phyloP scores from a whole-genome alignment of 2,113 vertebrate genomes.

The Datnioides undecimradiatus region DNA sequence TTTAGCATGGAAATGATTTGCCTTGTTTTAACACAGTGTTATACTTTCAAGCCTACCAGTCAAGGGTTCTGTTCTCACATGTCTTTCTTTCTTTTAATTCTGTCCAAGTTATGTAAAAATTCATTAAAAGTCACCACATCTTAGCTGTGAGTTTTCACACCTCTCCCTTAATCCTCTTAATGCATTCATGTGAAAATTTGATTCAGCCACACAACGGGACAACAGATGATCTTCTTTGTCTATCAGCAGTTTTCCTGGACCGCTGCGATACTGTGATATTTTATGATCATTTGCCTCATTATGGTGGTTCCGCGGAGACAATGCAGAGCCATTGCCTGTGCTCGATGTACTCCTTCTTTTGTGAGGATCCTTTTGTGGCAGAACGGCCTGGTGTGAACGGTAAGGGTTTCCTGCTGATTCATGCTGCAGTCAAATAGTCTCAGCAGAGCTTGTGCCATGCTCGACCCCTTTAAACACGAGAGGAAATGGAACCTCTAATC shows the following conservation, averaged over 20 bases:
- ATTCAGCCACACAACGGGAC: slow-evolving; percentile 22
- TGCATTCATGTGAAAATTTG: slow-evolving; percentile 38
- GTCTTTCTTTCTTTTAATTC: not conserved
- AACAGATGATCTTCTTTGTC: slow-evolving; percentile 31
- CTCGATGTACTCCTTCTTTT: slow-evolving; percentile 32
- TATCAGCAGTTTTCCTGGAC: slow-evolving; percentile 16
- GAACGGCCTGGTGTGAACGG: slow-evolving; percentile 37
- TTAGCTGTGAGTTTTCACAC: slow-evolving; percentile 16
- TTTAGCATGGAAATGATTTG: not conserved
- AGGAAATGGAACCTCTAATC: slow-evolving; percentile 62
- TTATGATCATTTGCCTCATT: slow-evolving; percentile 28
- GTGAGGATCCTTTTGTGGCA: slow-evolving; percentile 37
- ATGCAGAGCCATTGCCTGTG: slow-evolving; percentile 22
- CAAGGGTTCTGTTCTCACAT: not conserved
- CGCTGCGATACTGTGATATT: slow-evolving; percentile 5
- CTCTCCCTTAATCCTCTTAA: slow-evolving; percentile 39
- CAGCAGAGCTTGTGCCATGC: slow-evolving; percentile 46
- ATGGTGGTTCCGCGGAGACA: slow-evolving; percentile 18
- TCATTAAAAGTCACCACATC: not conserved
- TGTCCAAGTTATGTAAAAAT: not conserved
- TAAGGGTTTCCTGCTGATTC: slow-evolving; percentile 74
- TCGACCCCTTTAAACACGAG: slow-evolving; percentile 63
- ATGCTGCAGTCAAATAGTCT: slow-evolving; percentile 70
- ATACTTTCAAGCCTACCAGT: not conserved
- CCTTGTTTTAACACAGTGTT: not conserved